phyloP scores from a whole-genome alignment of 2,113 vertebrate species.

The Columbina picui region DNA sequence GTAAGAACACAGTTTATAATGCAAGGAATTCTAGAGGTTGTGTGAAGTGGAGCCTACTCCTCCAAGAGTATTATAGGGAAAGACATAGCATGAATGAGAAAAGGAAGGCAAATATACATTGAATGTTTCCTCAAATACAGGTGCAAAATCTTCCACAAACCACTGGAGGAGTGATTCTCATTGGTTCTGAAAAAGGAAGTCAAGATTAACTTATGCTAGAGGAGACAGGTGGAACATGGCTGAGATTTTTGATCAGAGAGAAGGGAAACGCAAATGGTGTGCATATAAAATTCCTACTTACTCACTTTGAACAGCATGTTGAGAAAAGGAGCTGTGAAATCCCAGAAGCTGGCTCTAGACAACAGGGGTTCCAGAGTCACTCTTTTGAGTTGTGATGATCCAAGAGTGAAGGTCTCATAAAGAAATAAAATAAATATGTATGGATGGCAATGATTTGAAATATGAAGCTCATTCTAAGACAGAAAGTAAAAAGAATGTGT shows the following conservation, averaged over 20 bases:
- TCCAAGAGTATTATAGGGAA: background rate
- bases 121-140: background rate
- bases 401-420: background rate
- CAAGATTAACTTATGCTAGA: background rate
- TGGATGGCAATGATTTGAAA: background rate
- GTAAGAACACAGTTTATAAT: background rate
- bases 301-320: background rate
- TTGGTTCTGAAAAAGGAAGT: background rate
- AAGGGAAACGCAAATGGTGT: background rate
- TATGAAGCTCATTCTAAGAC: background rate
- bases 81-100: background rate
- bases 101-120: background rate
- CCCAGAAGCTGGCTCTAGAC: background rate
- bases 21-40: accelerated
- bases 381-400: background rate
- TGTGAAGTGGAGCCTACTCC: background rate
- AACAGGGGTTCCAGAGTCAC: background rate
- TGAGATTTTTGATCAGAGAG: background rate
- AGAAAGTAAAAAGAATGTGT: background rate
- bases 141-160: background rate
- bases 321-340: background rate
- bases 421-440: background rate
- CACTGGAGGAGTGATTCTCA: background rate
- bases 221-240: background rate
- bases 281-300: background rate